phyloP scores from a whole-genome alignment of 2,113 vertebrate species.

The Corynorhinus townsendii region DNA sequence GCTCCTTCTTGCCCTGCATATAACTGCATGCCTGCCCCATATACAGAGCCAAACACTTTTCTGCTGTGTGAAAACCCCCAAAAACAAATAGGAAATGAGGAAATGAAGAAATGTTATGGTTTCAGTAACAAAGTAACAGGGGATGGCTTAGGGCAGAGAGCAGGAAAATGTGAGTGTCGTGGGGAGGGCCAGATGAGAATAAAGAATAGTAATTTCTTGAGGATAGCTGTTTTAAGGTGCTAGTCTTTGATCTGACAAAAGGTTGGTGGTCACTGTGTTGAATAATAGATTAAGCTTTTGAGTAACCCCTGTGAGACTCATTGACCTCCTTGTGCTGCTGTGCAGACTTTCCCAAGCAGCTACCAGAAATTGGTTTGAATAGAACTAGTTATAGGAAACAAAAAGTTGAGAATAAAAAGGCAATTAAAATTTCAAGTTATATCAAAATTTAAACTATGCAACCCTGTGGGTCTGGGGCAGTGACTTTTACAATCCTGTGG shows the following conservation, averaged over 20 bases:
- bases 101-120: not conserved
- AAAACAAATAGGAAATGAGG: not conserved
- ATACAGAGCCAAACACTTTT: not conserved
- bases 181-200: not conserved
- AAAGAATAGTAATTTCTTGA: not conserved
- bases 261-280: not conserved
- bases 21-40: not conserved
- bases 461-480: not conserved
- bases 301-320: not conserved
- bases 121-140: not conserved
- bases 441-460: not conserved
- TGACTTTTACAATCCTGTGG: not conserved
- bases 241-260: slow-evolving; percentile 17
- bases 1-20: not conserved
- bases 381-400: not conserved
- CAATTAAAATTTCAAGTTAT: not conserved
- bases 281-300: not conserved
- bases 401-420: not conserved
- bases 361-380: not conserved
- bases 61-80: not conserved
- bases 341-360: not conserved
- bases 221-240: not conserved
- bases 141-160: not conserved
- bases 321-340: not conserved
- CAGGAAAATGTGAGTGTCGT: not conserved